Conservation (phyloP, 2,797 vertebrate species). For the Smutsia temminckii region DNA sequence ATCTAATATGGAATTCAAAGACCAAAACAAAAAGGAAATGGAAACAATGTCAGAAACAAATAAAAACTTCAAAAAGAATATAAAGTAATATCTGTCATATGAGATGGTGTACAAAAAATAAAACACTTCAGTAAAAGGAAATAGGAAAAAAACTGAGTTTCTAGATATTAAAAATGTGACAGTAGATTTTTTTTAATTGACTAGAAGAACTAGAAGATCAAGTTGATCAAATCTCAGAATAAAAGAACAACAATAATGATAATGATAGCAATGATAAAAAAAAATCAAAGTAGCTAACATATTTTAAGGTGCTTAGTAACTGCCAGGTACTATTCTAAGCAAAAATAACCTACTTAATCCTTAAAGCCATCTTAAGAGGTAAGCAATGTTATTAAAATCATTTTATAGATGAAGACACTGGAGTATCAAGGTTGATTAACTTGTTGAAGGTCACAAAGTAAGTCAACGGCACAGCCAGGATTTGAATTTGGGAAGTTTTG, state of each 20-base stretch:
- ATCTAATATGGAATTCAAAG: not conserved
- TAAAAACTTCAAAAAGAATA: not conserved
- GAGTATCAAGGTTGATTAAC: not conserved
- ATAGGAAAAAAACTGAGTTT: not conserved
- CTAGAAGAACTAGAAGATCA: not conserved
- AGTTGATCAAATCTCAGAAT: not conserved
- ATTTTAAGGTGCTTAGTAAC: not conserved
- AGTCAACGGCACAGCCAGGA: not conserved
- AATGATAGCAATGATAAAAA: not conserved
- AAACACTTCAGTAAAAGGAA: not conserved
- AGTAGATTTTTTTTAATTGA: not conserved
- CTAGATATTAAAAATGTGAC: not conserved
- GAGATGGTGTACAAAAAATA: not conserved
- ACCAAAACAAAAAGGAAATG: not conserved
- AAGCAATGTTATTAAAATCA: slow-evolving; percentile 20
- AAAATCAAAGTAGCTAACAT: not conserved
- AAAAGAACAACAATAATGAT: not conserved
- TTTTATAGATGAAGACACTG: not conserved
- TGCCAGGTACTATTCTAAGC: not conserved
- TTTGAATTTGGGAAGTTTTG: not conserved
- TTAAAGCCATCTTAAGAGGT: not conserved
- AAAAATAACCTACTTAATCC: not conserved
- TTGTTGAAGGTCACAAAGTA: not conserved
- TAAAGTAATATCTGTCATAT: not conserved
- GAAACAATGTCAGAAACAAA: not conserved